phyloP scores from a whole-genome alignment of 2,113 vertebrate species.

The Hiodon alosoides region DNA sequence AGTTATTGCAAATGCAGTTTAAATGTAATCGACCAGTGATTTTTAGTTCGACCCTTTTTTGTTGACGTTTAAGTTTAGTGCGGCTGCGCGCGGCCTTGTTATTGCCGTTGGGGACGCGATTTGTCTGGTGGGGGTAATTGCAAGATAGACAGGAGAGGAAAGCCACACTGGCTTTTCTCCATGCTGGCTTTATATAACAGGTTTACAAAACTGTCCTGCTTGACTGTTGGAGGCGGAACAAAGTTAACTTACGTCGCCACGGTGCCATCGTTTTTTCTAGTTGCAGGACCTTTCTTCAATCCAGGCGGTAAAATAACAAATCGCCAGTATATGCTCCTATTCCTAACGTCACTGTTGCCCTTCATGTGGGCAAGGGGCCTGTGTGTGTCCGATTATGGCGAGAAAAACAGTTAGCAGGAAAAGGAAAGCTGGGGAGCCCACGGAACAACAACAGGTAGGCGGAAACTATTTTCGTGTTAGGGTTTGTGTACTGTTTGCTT shows the following conservation, averaged over 20 bases:
- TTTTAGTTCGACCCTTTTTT: slow-evolving; percentile 53
- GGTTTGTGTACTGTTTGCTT: too few relatives aligned
- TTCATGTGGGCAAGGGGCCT: slow-evolving; percentile 76
- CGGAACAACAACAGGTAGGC: slow-evolving; percentile 69
- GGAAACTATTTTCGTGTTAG: too few relatives aligned
- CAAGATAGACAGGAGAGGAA: slow-evolving; percentile 18
- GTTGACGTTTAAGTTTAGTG: slow-evolving; percentile 58
- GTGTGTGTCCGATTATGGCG: slow-evolving; percentile 81
- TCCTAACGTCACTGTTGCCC: slow-evolving; percentile 57
- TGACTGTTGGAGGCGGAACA: slow-evolving; percentile 38
- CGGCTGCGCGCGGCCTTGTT: slow-evolving; percentile 56
- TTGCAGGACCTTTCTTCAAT: slow-evolving; percentile 40
- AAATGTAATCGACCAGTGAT: too few relatives aligned
- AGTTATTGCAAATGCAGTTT: too few relatives aligned
- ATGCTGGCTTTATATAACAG: too few relatives aligned
- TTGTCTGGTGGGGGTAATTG: slow-evolving; percentile 17
- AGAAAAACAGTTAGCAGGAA: slow-evolving; percentile 99
- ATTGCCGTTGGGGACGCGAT: slow-evolving; percentile 53
- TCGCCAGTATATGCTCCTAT: slow-evolving; percentile 72
- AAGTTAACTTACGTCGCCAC: slow-evolving; percentile 34
- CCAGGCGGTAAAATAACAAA: slow-evolving; percentile 48
- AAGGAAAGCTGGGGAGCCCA: slow-evolving; percentile 80
- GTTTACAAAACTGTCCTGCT: slow-evolving; percentile 1
- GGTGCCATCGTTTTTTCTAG: slow-evolving; percentile 27
- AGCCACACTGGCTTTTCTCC: neutral